Evolutionary conservation across 2,888 invertebrate species (phyloP).

Genomic region (Tachystola acroxantha): DNA sequence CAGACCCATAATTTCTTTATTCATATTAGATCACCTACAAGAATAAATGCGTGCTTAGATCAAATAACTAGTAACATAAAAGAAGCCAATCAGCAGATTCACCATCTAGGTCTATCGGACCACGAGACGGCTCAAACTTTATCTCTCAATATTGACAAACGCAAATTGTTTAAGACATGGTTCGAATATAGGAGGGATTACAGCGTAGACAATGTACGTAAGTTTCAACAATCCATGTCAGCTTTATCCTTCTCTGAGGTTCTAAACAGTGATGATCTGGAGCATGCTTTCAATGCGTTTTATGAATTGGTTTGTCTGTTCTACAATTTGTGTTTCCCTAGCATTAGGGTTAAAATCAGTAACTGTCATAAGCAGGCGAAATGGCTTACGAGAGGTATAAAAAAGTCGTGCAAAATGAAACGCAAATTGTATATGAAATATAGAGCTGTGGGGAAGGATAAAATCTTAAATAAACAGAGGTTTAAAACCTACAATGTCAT

Average conservation of each 20-base stretch:
- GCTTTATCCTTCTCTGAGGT: not conserved
- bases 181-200: constrained; percentile 4
- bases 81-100: not conserved
- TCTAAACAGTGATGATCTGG: no score
- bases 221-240: not conserved
- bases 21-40: constrained; percentile 9
- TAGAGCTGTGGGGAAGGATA: not conserved
- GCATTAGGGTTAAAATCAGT: not conserved
- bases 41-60: constrained; percentile 12
- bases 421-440: not conserved
- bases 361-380: not conserved
- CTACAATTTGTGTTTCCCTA: not conserved
- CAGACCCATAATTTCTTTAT: constrained; percentile 6
- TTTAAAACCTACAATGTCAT: not conserved
- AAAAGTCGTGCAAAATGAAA: not conserved
- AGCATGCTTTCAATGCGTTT: not conserved
- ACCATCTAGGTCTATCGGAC: constrained; percentile 4
- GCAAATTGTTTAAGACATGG: not conserved
- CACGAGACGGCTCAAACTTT: constrained; percentile 5
- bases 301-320: not conserved
- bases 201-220: constrained; percentile 2
- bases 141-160: not conserved
- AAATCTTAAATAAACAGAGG: not conserved
- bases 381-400: not conserved
- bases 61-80: constrained; percentile 11